Base-by-base conservation (phyloP, 2,888 invertebrate genomes). In the Linnaemya vulpina region DNA sequence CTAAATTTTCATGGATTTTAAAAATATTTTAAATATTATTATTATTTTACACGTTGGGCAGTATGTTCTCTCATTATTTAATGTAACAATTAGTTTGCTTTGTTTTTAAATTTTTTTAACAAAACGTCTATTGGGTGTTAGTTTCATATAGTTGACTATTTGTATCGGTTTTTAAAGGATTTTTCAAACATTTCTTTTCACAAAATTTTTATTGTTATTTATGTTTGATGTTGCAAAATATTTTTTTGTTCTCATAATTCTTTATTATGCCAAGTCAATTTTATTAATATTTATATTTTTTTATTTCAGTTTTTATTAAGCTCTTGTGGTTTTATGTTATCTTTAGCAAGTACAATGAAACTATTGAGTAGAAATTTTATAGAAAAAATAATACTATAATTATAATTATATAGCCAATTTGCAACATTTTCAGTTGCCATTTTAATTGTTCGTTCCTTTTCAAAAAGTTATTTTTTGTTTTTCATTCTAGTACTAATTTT, bases 401-500 rank as follows among this genome's bases (percentile, higher is more conserved):
- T 13, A 81, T 46, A 30, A 55, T 46, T 25, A 58, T 51, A 49
- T 67, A 60, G 51, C 22, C 10, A 77, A 51, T 58, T 75, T 83
- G 68, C 73, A 74, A 68, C 43, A 75, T 43, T 55, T 62, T 13
- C 1, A 60, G n/a, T 71, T 73, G 51, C 11, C 53, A 25, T 35
- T 46, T 40, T 63, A 68, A 75, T 79, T 83, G 46, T 75, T 82
- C 62, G 55, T 71, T 78, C 30, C 49, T 71, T 62, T 73, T 75
- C 9, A 1, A 25, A 17, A 3, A n/a, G 15, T 30, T 46, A 10
- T 43, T 35, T 51, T 9, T 62, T 68, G 9, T 22, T 75, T 46
- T 81, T 49, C 83, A 71, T 78, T 81, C 63, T 65, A 65, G 30
- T 79, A 68, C 20, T 51, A 73, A 78, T 80, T 76, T 13, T 4